These are phyloP conservation scores for Brachionus koreanus DNA, from an alignment of 1,140 invertebrate genomes.

Conservation along the genomic window DNA sequence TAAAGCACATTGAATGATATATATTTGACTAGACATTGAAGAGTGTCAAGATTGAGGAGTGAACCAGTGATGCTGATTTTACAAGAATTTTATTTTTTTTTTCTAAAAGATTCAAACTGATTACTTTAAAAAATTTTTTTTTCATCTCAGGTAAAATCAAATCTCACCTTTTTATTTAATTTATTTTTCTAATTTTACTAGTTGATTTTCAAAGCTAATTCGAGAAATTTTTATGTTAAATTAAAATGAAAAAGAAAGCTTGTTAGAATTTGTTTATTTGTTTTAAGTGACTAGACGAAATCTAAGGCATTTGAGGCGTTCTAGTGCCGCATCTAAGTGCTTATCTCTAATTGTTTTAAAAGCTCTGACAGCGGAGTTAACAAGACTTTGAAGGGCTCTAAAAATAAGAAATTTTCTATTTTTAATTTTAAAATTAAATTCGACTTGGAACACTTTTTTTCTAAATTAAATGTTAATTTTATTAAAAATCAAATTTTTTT, in stretches of 20 bases:
- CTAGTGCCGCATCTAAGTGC: not conserved
- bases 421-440: too few species aligned
- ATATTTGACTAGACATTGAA: not conserved
- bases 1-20: not conserved
- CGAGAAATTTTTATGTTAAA: not conserved
- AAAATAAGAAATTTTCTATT: too few species aligned
- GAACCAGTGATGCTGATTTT: too few species aligned
- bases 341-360: not conserved
- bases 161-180: not conserved
- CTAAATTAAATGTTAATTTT: not conserved
- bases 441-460: too few species aligned
- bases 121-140: not conserved
- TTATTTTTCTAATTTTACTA: not conserved
- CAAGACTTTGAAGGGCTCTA: not conserved
- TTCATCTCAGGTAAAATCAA: not conserved
- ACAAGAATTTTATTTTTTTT: not conserved
- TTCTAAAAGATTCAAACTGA: not conserved
- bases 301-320: not conserved
- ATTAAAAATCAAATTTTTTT: not conserved
- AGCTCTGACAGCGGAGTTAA: not conserved
- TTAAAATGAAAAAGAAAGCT: not conserved
- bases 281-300: not conserved
- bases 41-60: not conserved
- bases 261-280: not conserved
- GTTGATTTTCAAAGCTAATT: not conserved